phyloP scores from a whole-genome alignment of 2,888 invertebrate genomes.

The Calephelis perditalis region DNA sequence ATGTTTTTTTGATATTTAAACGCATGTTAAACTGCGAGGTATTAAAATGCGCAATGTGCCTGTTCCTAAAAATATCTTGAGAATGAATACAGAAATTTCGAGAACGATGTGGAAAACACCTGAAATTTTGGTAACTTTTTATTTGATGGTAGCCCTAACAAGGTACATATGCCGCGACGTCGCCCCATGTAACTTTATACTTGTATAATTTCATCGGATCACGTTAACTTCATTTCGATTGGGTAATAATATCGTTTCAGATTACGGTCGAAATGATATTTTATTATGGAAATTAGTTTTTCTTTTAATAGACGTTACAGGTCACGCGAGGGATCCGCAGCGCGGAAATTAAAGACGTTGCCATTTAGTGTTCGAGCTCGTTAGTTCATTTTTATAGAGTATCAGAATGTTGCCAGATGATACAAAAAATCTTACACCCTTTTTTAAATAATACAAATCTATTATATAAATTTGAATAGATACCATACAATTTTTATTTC shows the following conservation, averaged over 20 bases:
- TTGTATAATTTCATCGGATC: constrained; percentile 69
- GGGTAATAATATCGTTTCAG: constrained; percentile 49
- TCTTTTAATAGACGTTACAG: constrained; percentile 64
- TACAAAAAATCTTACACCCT: too few species aligned
- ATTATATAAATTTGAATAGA: too few species aligned
- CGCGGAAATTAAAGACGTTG: constrained; percentile 53
- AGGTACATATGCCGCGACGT: constrained; percentile 58
- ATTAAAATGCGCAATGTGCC: too few species aligned
- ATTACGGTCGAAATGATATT: constrained; percentile 54
- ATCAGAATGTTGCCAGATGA: constrained; percentile 25
- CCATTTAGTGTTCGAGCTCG: constrained; percentile 45
- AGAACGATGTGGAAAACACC: neutral
- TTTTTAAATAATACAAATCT: too few species aligned
- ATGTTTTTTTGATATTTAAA: too few species aligned
- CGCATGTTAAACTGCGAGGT: too few species aligned
- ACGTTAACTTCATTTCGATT: constrained; percentile 72
- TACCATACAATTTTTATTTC: too few species aligned
- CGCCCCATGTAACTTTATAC: constrained; percentile 65
- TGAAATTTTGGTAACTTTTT: neutral
- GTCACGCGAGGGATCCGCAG: constrained; percentile 63
- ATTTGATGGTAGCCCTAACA: too few species aligned
- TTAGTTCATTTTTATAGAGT: constrained; percentile 43
- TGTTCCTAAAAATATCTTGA: too few species aligned
- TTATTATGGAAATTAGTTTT: constrained; percentile 74
- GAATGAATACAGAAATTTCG: too few species aligned